Base-by-base conservation (phyloP, 1,140 invertebrate species). In the Ladona fulva region DNA sequence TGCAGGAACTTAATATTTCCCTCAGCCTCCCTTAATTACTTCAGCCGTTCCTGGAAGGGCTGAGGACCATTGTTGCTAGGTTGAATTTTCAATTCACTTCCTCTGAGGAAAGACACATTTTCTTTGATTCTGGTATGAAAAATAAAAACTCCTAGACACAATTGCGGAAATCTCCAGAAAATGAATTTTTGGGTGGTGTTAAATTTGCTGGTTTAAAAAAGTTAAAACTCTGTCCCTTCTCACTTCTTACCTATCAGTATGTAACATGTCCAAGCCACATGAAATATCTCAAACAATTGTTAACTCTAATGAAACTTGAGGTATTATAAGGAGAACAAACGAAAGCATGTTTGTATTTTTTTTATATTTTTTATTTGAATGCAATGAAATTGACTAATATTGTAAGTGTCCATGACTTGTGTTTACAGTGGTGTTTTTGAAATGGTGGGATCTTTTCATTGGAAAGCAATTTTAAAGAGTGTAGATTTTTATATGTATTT, bases 351-450 rank as follows among this genome's bases (percentile, higher is more conserved):
- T 66, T 66, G 52, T 66, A 66, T 66, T 66, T 66, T 66, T 66
- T 66, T 66, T 66, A 66, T 66, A 66, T 66, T 66, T 66, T 66
- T 66, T 66, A 66, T 66, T 66, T 66, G 52, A 66, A 66, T 66
- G 52, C 52, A 66, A 66, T 66, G 52, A 66, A 66, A 66, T 66
- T 66, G 52, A 66, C 52, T 66, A 66, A 66, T 66, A 66, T 66
- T 66, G 52, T 66, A 66, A 66, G 52, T 66, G 52, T 66, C 52
- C 52, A 66, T 66, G 52, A 66, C 52, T 66, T 66, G 52, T 66
- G 52, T 66, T 66, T 66, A 66, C 52, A 66, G 52, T 66, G 52
- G 52, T 66, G 52, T 66, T 66, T 66, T 66, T 66, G 52, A 66
- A 66, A 66, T 66, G 52, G 52, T 66, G 52, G 52, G 52, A 66